Base-by-base conservation (phyloP, 2,113 vertebrate genomes). In the Eurystomus gularis region DNA sequence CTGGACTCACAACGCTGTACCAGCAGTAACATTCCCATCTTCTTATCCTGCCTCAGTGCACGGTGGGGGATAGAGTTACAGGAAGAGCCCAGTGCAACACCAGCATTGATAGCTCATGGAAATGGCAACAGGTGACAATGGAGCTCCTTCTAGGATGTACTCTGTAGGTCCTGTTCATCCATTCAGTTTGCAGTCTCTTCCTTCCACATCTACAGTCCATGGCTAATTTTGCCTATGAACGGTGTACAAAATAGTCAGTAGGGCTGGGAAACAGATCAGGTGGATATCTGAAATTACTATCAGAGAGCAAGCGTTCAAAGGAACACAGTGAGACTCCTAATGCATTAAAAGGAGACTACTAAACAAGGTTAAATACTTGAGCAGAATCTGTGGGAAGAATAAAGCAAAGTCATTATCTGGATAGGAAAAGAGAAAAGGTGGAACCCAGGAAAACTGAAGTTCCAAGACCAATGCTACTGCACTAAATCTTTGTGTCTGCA, bases 21-120 rank as follows among this genome's bases (percentile, higher is more conserved):
- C 55, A 82, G 49, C 15, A n/a, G 28, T 16, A n/a, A 44, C 39
- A n/a, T 2, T n/a, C 66, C 6, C 46, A 11, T 28, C 39, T 31
- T 76, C 83, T 62, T 17, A 35, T 5, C 28, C 42, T 82, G 23
- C 18, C 29, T 18, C 52, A 72, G 29, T 7, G 29, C 68, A 39
- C 0, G 1, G 35, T 7, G 6, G 15, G 10, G 10, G 21, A 54
- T 6, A 3, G 12, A 69, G 21, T 17, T 37, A 42, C 17, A 72
- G 46, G 40, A 6, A 9, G 54, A 48, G 13, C 2, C 15, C 64
- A 58, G 4, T 4, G 12, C 15, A 69, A 58, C n/a, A 70, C 6
- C 31, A 37, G 49, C 60, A 65, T 0, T 33, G 23, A 33, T 26
- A 81, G 2, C 26, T 49, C 48, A 24, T 60, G 6, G 35, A 19